Conservation (phyloP, 2,797 vertebrate genomes). For the Acanthis flammea region DNA sequence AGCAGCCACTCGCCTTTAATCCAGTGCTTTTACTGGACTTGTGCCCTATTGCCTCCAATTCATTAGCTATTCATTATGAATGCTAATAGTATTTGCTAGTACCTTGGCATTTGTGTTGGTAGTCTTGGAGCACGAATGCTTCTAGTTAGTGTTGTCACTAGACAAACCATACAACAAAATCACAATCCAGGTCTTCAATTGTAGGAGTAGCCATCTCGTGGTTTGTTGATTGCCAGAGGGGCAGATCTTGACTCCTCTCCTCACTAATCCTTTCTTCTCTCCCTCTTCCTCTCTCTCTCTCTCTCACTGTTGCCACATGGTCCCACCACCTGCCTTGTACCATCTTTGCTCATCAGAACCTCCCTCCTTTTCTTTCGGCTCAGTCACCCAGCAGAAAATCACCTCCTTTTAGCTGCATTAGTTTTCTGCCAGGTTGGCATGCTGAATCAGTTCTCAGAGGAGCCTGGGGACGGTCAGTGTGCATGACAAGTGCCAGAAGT, state of each 20-base stretch:
- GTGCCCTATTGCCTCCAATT: background rate
- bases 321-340: background rate
- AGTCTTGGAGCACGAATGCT: background rate
- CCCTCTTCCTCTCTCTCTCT: background rate
- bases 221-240: background rate
- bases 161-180: background rate
- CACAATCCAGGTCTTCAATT: background rate
- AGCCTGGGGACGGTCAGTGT: background rate
- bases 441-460: background rate
- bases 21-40: background rate
- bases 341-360: background rate
- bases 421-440: conserved; percentile 23
- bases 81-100: background rate
- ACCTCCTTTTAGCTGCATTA: background rate
- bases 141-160: background rate
- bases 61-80: background rate
- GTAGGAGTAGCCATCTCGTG: background rate
- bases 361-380: conserved; percentile 27
- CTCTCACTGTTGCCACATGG: background rate
- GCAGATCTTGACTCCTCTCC: background rate
- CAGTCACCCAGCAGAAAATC: conserved; percentile 9
- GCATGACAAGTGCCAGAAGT: background rate
- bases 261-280: background rate
- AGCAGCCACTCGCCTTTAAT: background rate
- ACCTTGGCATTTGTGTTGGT: background rate